phyloP scores from a whole-genome alignment of 1,140 invertebrate species.

The Euborellia annulipes region DNA sequence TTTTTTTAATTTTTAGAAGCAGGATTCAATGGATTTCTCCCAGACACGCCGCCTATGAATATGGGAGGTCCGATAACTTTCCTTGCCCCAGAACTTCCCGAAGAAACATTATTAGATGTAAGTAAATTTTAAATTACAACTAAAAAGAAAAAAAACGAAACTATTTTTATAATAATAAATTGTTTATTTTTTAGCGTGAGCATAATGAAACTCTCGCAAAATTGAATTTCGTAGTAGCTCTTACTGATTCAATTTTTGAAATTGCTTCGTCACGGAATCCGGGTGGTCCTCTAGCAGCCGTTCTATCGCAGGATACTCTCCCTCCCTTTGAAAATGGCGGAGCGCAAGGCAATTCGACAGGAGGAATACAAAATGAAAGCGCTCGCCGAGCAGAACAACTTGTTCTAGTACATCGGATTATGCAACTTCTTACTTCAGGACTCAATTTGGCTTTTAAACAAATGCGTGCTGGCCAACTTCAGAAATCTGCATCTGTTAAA shows the following conservation, averaged over 20 bases:
- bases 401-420: constrained; percentile 72
- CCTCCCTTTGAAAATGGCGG: constrained; percentile 30
- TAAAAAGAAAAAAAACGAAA: not conserved
- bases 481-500: constrained; percentile 80
- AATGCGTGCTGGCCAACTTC: constrained; percentile 61
- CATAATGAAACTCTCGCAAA: constrained; percentile 90
- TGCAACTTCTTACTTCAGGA: constrained; percentile 85
- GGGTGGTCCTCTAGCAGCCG: constrained; percentile 44
- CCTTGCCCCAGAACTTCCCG: constrained; percentile 77
- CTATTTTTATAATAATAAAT: constrained; percentile 1
- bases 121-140: constrained; percentile 16
- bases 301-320: constrained; percentile 24
- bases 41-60: constrained; percentile 26
- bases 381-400: constrained; percentile 63
- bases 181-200: constrained; percentile 42
- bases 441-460: constrained; percentile 80
- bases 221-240: constrained; percentile 77
- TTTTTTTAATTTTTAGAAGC: constrained; percentile 27
- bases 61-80: constrained; percentile 54
- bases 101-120: constrained; percentile 86
- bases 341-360: constrained; percentile 27
- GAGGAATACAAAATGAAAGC: constrained; percentile 27
- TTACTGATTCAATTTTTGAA: constrained; percentile 81
- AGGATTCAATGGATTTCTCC: constrained; percentile 16
- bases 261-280: constrained; percentile 59